Percentiles rank a stretch among this genome's conserved stretches.
phyloP scores from a whole-genome alignment of 2,113 vertebrate genomes.

The Echinops telfairi region DNA sequence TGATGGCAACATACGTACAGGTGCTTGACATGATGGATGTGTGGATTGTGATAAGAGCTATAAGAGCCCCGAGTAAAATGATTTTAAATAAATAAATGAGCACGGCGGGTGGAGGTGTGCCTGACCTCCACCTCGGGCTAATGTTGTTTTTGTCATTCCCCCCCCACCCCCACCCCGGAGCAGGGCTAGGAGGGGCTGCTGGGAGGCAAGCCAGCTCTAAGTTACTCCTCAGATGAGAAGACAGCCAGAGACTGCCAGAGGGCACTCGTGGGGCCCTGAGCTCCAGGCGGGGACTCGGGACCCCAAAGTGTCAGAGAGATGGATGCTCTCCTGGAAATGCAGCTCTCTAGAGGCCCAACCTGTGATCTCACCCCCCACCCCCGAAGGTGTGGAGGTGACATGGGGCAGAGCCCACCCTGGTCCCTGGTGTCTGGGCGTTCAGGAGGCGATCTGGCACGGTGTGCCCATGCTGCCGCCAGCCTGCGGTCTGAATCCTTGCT shows the following conservation, averaged over 20 bases:
- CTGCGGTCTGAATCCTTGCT: not conserved
- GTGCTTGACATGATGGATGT: too few species aligned
- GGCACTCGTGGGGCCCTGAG: not conserved
- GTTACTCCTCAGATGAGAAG: not conserved
- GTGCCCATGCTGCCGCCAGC: not conserved
- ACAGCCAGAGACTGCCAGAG: not conserved
- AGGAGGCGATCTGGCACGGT: not conserved
- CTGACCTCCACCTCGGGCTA: too few species aligned
- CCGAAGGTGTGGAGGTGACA: not conserved
- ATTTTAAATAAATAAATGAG: too few species aligned
- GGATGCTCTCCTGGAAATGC: not conserved
- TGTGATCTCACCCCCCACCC: not conserved
- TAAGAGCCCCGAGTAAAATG: too few species aligned
- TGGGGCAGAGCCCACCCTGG: not conserved
- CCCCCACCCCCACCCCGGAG: too few species aligned
- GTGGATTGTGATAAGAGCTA: too few species aligned
- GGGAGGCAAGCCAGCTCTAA: rapidly evolving
- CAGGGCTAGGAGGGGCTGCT: not conserved
- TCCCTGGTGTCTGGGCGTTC: not conserved
- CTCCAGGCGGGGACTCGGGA: not conserved
- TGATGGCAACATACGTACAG: too few species aligned
- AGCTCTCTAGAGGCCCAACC: not conserved
- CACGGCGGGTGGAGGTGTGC: too few species aligned
- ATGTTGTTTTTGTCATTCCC: too few species aligned
- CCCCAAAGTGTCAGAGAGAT: not conserved